phyloP scores from a whole-genome alignment of 2,888 invertebrate species.

The Agrochola litura region DNA sequence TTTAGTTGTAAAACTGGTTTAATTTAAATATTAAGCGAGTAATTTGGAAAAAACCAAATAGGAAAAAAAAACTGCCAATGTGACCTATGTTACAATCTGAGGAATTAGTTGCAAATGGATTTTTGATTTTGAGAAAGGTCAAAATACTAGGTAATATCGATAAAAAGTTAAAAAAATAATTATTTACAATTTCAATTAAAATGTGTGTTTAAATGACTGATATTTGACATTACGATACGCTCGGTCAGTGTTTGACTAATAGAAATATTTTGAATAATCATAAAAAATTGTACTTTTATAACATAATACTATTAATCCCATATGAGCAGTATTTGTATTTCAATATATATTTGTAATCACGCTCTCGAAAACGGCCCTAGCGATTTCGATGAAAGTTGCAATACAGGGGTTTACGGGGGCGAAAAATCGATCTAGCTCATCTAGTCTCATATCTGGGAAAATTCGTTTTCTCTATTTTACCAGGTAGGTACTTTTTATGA shows the following conservation, averaged over 20 bases:
- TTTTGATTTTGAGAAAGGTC: background rate
- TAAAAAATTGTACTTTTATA: too few species aligned
- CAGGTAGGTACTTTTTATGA: too few species aligned
- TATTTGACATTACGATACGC: background rate
- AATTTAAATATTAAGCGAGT: slow-evolving; percentile 12
- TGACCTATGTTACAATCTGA: background rate
- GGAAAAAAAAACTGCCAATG: background rate
- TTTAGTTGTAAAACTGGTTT: slow-evolving; percentile 1
- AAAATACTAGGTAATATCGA: too few species aligned
- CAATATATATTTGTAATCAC: too few species aligned
- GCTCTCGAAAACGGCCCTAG: too few species aligned
- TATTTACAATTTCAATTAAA: background rate
- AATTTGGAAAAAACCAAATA: background rate
- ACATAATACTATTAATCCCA: too few species aligned
- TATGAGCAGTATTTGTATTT: too few species aligned
- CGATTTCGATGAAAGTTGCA: too few species aligned
- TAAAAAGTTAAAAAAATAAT: background rate
- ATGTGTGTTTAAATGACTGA: background rate
- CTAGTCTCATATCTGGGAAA: too few species aligned
- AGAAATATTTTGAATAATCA: background rate
- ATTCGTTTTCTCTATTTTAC: too few species aligned
- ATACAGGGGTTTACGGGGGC: too few species aligned
- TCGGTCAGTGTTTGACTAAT: background rate
- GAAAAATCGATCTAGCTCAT: too few species aligned
- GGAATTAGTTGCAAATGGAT: background rate